These are phyloP conservation scores for Stenolophus ochropezus DNA, from an alignment of 2,888 invertebrate species.

Conservation along the genomic window DNA sequence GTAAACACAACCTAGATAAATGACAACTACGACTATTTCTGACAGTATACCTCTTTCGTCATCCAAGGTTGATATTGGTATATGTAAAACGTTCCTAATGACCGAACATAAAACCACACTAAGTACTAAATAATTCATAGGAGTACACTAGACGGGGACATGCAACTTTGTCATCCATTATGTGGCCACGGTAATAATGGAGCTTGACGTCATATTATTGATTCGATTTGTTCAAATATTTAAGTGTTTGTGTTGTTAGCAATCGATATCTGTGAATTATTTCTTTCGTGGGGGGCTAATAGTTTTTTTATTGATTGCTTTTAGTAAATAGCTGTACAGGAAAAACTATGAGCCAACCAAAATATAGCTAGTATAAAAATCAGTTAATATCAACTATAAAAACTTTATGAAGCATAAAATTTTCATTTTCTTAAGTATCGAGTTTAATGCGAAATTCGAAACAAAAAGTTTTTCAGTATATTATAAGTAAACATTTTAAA, in stretches of 20 bases:
- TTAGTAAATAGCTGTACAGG: no score
- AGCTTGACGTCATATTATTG: not conserved
- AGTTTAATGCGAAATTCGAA: no score
- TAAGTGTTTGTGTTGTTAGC: not conserved
- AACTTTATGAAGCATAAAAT: slow-evolving; percentile 10
- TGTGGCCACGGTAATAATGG: not conserved
- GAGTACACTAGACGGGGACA: not conserved
- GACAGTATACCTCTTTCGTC: no score
- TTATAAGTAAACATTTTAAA: no score
- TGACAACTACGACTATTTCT: no score
- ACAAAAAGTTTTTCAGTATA: no score
- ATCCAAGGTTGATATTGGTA: no score
- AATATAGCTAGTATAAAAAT: not conserved
- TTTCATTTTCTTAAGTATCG: slow-evolving; percentile 21
- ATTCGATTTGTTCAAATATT: not conserved
- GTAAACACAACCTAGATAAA: no score
- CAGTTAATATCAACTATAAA: not conserved
- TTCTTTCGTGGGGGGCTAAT: not conserved
- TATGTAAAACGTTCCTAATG: no score
- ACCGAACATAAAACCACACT: not conserved
- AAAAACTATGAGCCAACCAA: no score
- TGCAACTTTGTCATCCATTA: slow-evolving; percentile 4
- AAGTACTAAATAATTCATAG: not conserved
- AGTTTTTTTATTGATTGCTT: not conserved
- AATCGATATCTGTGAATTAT: not conserved